Conservation (phyloP, 2,888 invertebrate species). For the Piscicola geometra region DNA sequence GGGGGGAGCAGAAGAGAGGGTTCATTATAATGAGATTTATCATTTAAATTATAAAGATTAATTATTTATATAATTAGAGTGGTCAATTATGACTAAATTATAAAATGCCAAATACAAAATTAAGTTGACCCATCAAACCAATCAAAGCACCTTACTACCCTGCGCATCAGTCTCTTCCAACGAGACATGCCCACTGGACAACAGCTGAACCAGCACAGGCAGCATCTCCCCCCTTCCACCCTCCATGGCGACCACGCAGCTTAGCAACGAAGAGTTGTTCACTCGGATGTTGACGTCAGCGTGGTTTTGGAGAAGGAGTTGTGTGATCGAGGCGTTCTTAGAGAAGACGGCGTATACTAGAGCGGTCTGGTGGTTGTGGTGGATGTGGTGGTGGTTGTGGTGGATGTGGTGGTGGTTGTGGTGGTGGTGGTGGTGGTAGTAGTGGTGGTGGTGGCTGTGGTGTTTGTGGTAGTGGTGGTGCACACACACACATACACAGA, state of each 20-base stretch:
- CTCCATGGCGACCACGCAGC: not conserved
- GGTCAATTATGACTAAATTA: too few relatives aligned
- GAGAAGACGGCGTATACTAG: not conserved
- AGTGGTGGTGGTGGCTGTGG: not conserved
- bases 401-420: not conserved
- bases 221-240: not conserved
- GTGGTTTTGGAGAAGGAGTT: not conserved
- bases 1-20: too few relatives aligned
- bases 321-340: not conserved
- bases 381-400: not conserved
- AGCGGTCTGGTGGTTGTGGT: not conserved
- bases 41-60: too few relatives aligned
- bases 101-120: too few relatives aligned
- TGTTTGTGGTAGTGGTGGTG: not conserved
- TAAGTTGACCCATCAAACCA: not conserved
- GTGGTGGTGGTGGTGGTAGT: not conserved
- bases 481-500: too few relatives aligned
- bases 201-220: not conserved
- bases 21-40: too few relatives aligned
- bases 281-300: not conserved
- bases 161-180: not conserved
- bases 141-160: not conserved
- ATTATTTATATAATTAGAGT: too few relatives aligned
- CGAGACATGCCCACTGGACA: not conserved
- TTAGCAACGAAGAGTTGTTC: not conserved